Evolutionary conservation across 2,888 invertebrate species (phyloP).

Genomic region (Aricia artaxerxes): DNA sequence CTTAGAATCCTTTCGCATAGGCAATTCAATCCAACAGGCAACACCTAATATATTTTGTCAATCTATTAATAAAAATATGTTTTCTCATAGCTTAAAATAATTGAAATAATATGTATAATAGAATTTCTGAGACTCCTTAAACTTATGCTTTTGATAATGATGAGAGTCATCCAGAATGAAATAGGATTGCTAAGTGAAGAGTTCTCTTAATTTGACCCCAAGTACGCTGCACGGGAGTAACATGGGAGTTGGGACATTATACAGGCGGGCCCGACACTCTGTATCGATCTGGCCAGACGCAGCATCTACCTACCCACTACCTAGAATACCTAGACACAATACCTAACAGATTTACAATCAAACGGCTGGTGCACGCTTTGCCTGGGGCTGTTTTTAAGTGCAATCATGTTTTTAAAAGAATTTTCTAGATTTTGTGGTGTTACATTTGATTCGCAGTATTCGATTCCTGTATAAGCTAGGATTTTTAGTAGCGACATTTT

Average conservation of each 20-base stretch:
- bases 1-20: not conserved
- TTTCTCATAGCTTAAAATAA: too few species aligned
- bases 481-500: not conserved
- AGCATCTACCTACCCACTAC: not conserved
- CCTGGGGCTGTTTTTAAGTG: not conserved
- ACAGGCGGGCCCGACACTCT: conserved; percentile 46
- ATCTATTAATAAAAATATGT: too few species aligned
- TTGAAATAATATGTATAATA: too few species aligned
- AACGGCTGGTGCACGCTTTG: not conserved
- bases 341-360: conserved; percentile 27
- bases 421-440: not conserved
- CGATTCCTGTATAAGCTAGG: not conserved
- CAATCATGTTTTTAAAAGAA: not conserved
- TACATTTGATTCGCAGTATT: not conserved
- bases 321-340: conserved; percentile 54
- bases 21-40: not conserved
- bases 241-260: not conserved
- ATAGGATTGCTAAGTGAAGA: too few species aligned
- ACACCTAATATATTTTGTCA: too few species aligned
- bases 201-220: not conserved
- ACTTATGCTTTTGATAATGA: too few species aligned
- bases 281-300: conserved; percentile 56
- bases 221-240: not conserved
- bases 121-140: too few species aligned
- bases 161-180: too few species aligned